Percentiles rank a stretch among this genome's conserved stretches.
Evolutionary conservation across 1,140 invertebrate genomes (phyloP).

Genomic region (Halyomorpha halys): DNA sequence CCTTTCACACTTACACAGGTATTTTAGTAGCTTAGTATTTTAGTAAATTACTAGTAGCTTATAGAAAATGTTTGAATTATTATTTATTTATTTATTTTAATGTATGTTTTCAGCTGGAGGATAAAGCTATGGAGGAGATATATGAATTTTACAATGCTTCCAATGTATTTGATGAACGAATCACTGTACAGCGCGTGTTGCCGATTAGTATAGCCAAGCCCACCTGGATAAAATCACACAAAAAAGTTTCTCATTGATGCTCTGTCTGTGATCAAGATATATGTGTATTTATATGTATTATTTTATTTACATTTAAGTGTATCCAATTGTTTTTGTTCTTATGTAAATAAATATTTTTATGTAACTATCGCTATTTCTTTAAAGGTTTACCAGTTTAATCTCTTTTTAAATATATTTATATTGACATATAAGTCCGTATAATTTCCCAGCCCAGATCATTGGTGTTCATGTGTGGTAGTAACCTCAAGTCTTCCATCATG

Average conservation of each 20-base stretch:
- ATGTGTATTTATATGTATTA: too few species aligned
- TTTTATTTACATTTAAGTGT: too few species aligned
- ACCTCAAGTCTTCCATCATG: too few species aligned
- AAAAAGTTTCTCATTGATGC: not conserved
- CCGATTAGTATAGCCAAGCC: conserved; percentile 24
- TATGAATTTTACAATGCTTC: conserved; percentile 50
- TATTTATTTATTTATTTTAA: conserved; percentile 17
- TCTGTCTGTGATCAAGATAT: too few species aligned
- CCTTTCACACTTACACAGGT: conserved; percentile 52
- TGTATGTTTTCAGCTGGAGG: conserved; percentile 48
- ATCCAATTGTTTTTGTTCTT: too few species aligned
- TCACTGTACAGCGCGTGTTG: conserved; percentile 47
- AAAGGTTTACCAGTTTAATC: too few species aligned
- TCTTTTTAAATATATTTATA: too few species aligned
- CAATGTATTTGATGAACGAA: conserved; percentile 49
- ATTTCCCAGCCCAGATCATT: too few species aligned
- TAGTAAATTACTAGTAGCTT: not conserved
- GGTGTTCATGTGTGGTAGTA: too few species aligned
- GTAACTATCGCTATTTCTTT: too few species aligned
- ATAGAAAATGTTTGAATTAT: not conserved
- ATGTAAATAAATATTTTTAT: too few species aligned
- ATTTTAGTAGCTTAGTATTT: conserved; percentile 22
- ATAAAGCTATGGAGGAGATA: conserved; percentile 59
- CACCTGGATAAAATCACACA: conserved; percentile 27
- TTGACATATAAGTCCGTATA: too few species aligned